Evolutionary conservation across 2,113 vertebrate genomes (phyloP), one percentile per base, ranked within the genome.

Genomic region (Puffinus mauretanicus): DNA sequence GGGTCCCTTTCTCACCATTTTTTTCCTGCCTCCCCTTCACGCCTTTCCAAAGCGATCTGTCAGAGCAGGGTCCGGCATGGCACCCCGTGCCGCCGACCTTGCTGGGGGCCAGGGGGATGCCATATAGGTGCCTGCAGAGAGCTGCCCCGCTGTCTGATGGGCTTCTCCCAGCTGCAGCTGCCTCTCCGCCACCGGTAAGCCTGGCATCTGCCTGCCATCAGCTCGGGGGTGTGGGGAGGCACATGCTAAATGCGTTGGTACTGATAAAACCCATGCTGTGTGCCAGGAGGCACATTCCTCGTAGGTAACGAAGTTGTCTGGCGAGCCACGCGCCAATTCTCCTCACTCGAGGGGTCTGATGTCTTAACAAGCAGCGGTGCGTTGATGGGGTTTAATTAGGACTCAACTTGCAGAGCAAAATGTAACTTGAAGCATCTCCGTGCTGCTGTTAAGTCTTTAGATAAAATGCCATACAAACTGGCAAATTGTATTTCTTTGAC

Each of bases 21-120:
- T 93, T 84, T 95, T 77, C 72, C 94, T 93, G 65, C 77, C 95
- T 98, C 97, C 98, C 98, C 98, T 99, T 99, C 98, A 98, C 96
- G 98, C 98, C 98, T 95, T 96, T 99, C 98, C 98, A 98, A 98
- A 97, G 97, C 81, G 61, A 99, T 99, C 98, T 98, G 97, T 98
- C 97, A 95, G 95, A 95, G 82, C 1, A 0, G 38, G 32, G 34
- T 12, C 65, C 46, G 36, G 65, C 72, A 58, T 3, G 27, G 95
- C 62, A 75, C 85, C 91, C 95, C 8, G 11, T 27, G 38, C 49
- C 2, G 3, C 93, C 19, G 97, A 98, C 98, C 98, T 98, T 98
- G 98, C 98, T 98, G 93, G 93, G 96, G 98, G 98, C 96, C 75
- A 98, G 98, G 86, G 83, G 86, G 66, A 97, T 44, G 30, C 95